Evolutionary conservation across 1,140 invertebrate genomes (phyloP).

Genomic region (Rhagoletis pomonella): DNA sequence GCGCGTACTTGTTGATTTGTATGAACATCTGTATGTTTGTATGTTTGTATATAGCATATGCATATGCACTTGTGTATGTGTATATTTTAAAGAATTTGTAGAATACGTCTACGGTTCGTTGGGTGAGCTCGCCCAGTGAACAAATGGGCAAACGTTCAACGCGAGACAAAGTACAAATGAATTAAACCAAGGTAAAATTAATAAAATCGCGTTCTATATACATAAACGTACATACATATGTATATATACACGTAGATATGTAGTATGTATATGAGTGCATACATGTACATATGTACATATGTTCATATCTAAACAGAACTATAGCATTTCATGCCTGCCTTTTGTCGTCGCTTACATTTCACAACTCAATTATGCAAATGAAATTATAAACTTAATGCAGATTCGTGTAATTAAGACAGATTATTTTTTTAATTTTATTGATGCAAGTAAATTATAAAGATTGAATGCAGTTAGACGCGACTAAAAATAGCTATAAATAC

Average conservation of each 20-base stretch:
- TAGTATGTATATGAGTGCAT: no score
- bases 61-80: no score
- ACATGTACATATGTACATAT: not conserved
- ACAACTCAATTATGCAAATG: no score
- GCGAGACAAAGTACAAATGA: conserved; percentile 20
- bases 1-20: not conserved
- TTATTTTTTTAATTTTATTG: no score
- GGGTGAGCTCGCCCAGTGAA: conserved; percentile 34
- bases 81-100: not conserved
- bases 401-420: no score
- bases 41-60: not conserved
- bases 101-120: not conserved
- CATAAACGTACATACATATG: not conserved
- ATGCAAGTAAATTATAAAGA: not conserved
- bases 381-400: no score
- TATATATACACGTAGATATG: not conserved
- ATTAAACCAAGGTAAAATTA: conserved; percentile 49
- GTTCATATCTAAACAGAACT: no score
- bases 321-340: no score
- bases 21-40: not conserved
- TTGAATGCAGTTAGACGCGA: not conserved
- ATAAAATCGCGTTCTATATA: not conserved
- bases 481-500: not conserved
- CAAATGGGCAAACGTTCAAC: not conserved
- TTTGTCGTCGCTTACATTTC: no score